Evolutionary conservation across 2,888 invertebrate species (phyloP).

Genomic region (Epinotia demarniana): DNA sequence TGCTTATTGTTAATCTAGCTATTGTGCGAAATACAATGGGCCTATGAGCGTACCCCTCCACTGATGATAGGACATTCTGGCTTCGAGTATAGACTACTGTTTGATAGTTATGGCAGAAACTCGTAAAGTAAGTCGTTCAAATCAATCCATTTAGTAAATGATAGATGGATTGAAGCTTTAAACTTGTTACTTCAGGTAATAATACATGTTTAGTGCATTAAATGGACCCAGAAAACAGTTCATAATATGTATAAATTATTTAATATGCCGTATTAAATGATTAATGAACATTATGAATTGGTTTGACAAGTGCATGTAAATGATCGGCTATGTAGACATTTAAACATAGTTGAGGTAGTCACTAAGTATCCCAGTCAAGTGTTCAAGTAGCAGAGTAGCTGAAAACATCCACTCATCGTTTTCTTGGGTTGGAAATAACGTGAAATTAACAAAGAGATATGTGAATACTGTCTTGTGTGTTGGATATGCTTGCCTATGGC

Average conservation of each 20-base stretch:
- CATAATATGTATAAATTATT: background rate
- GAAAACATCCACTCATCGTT: too few species aligned
- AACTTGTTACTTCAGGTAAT: background rate
- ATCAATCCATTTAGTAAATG: conserved; percentile 11
- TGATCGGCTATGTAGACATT: too few species aligned
- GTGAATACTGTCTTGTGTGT: too few species aligned
- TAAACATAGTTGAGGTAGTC: too few species aligned
- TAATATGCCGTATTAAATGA: too few species aligned
- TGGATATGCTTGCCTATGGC: too few species aligned
- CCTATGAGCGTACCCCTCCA: background rate
- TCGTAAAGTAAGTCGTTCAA: conserved; percentile 6
- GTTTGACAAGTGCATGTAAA: too few species aligned
- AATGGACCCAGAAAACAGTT: background rate
- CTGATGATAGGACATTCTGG: background rate
- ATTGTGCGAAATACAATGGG: background rate
- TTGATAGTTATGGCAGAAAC: background rate
- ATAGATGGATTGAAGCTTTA: conserved; percentile 3
- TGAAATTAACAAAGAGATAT: too few species aligned
- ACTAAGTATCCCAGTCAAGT: too few species aligned
- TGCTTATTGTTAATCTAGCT: conserved; percentile 2
- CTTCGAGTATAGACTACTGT: background rate
- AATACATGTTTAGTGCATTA: background rate
- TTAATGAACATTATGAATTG: too few species aligned
- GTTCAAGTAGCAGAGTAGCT: too few species aligned
- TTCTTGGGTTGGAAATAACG: too few species aligned